Conservation (phyloP, 2,113 vertebrate species). For the Esox niger region DNA sequence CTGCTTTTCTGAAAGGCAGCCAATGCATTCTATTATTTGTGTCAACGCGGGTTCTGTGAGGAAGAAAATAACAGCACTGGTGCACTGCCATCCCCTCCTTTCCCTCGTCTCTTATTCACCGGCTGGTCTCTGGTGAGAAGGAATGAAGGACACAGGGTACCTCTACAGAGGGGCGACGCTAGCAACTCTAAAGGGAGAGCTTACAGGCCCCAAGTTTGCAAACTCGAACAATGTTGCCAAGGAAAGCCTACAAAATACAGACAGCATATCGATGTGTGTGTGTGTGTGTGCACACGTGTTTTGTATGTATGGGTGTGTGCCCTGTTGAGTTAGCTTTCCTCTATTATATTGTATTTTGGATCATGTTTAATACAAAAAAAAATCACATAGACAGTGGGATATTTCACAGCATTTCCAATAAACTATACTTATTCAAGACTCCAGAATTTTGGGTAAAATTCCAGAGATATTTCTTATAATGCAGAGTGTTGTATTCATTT, state of each 20-base stretch:
- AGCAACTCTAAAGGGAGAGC: background rate
- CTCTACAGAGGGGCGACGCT: background rate
- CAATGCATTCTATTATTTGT: conserved; percentile 72
- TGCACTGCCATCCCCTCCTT: conserved; percentile 39
- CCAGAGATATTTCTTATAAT: conserved; percentile 42
- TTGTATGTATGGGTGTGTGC: background rate
- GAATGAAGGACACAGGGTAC: background rate
- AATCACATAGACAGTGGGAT: background rate
- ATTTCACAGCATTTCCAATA: background rate
- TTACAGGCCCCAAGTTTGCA: conserved; percentile 16
- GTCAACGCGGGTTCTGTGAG: conserved; percentile 64
- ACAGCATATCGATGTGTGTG: conserved; percentile 12
- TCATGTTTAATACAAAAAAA: background rate
- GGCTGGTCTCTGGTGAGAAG: conserved; percentile 38
- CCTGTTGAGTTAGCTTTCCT: background rate
- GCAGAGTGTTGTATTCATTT: conserved; percentile 50
- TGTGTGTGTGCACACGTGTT: no score
- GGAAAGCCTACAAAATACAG: conserved; percentile 22
- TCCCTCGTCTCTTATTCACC: conserved; percentile 28
- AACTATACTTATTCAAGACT: background rate
- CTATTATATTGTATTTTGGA: background rate
- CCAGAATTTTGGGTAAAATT: background rate
- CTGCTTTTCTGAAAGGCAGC: conserved; percentile 61
- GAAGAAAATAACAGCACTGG: conserved; percentile 68
- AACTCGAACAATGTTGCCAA: conserved; percentile 7